These are phyloP conservation scores for Buceros bicornis DNA, from an alignment of 2,797 vertebrate species.

Conservation along the genomic window DNA sequence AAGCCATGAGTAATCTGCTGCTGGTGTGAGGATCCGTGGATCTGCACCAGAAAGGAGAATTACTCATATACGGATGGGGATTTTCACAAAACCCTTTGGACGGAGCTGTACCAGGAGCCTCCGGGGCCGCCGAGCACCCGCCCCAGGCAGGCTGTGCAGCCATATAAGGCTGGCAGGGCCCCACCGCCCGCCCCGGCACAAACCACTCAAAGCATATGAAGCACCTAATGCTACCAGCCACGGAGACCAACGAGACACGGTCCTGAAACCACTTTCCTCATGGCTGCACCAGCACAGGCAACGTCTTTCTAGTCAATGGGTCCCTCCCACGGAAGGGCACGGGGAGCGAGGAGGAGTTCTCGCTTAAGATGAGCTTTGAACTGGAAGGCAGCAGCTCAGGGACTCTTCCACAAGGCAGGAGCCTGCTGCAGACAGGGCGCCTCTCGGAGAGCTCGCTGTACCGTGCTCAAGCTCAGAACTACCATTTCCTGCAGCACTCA, in stretches of 20 bases:
- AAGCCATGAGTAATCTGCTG: conserved; percentile 9
- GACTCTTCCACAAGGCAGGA: neutral
- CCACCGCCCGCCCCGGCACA: neutral
- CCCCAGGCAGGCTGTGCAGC: neutral
- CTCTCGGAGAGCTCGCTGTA: neutral
- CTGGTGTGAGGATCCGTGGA: neutral
- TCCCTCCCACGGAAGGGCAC: neutral
- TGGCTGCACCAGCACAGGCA: neutral
- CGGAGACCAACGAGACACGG: neutral
- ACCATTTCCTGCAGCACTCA: neutral
- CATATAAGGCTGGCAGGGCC: conserved; percentile 45
- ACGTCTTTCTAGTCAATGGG: fast-evolving
- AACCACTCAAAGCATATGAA: neutral
- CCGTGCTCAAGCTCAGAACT: fast-evolving
- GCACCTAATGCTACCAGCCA: neutral
- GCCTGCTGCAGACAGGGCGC: neutral
- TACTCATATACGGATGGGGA: conserved; percentile 51
- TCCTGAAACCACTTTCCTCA: neutral
- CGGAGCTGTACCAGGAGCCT: neutral
- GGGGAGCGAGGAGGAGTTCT: neutral
- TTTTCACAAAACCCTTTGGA: conserved; percentile 20
- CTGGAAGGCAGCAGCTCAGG: neutral
- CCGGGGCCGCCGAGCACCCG: neutral
- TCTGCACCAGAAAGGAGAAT: conserved; percentile 46
- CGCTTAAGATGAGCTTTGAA: fast-evolving